Evolutionary conservation across 2,888 invertebrate genomes (phyloP).

Genomic region (Ochlodes sylvanus): DNA sequence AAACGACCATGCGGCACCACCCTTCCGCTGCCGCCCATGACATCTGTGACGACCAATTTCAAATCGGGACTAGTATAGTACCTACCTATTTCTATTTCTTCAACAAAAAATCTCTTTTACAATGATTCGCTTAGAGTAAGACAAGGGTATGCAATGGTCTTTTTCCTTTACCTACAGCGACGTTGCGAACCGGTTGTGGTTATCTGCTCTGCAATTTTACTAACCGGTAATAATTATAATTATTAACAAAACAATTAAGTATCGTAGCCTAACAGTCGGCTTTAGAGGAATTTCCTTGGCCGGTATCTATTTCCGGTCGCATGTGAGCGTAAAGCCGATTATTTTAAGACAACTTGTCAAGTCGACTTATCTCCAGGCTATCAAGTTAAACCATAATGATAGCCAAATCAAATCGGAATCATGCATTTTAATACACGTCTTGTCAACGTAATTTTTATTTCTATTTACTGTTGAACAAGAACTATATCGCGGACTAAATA

Average conservation of each 20-base stretch:
- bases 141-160: background rate
- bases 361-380: too few species aligned
- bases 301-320: constrained; percentile 24
- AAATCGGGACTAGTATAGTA: too few species aligned
- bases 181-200: constrained; percentile 23
- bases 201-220: constrained; percentile 11
- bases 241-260: background rate
- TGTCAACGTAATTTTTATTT: too few species aligned
- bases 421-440: too few species aligned
- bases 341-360: background rate
- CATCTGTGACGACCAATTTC: too few species aligned
- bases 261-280: constrained; percentile 12
- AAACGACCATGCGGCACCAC: too few species aligned
- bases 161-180: constrained; percentile 25
- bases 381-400: too few species aligned
- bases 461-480: background rate
- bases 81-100: too few species aligned
- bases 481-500: constrained; percentile 7
- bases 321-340: constrained; percentile 7
- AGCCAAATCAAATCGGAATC: too few species aligned
- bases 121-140: background rate
- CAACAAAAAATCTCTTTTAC: background rate
- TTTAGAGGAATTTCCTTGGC: constrained; percentile 3
- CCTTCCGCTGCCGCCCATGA: too few species aligned
- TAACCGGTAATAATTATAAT: constrained; percentile 26